Conservation (phyloP, 2,113 vertebrate species). For the Hippopotamus amphibius region DNA sequence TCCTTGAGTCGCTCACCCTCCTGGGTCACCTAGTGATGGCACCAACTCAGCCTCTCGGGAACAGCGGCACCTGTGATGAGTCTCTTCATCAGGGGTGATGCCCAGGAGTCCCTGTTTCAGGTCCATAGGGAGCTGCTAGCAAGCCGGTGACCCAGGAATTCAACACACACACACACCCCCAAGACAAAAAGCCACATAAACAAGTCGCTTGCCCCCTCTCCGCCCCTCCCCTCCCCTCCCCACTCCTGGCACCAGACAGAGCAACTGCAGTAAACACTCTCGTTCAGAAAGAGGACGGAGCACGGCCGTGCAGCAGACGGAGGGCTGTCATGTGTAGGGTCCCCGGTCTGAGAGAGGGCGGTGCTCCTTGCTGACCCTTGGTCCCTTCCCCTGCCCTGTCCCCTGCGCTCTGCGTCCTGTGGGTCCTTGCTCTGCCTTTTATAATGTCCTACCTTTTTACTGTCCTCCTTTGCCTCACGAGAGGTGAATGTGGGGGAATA, state of each 20-base stretch:
- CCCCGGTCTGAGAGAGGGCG: not conserved
- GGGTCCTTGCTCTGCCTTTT: not conserved
- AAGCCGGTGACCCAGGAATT: not conserved
- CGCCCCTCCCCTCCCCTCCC: not conserved
- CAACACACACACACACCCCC: too few species aligned
- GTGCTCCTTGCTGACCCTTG: not conserved
- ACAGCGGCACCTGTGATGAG: rapidly evolving
- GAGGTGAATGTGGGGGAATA: not conserved
- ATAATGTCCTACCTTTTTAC: not conserved
- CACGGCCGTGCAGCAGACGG: too few species aligned
- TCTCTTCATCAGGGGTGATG: not conserved
- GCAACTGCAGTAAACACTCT: not conserved
- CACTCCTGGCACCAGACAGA: not conserved
- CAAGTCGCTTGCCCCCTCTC: not conserved
- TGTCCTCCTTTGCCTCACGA: not conserved
- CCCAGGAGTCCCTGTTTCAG: not conserved
- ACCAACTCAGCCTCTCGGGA: not conserved
- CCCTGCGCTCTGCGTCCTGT: not conserved
- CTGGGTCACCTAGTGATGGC: not conserved
- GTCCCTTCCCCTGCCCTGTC: not conserved
- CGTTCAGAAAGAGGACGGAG: not conserved
- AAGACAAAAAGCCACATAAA: not conserved
- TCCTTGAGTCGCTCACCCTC: not conserved
- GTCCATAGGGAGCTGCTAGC: not conserved
- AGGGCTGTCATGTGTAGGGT: not conserved